Base-by-base conservation (phyloP, 2,888 invertebrate genomes). In the Tinea pellionella region DNA sequence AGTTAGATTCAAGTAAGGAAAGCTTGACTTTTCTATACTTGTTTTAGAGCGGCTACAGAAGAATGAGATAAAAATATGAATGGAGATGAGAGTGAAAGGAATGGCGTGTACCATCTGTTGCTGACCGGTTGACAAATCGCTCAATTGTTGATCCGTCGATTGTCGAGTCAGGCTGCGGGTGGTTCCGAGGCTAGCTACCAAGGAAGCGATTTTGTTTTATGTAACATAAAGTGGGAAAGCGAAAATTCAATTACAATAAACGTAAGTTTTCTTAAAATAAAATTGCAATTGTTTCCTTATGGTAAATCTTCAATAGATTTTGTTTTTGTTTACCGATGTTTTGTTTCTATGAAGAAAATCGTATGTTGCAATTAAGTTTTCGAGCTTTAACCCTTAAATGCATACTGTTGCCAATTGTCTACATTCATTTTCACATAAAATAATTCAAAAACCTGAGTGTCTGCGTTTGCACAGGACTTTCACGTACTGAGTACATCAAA, bases 51-150 rank as follows among this genome's bases (percentile, higher is more conserved):
- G 2, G 9, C 9, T 2, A 15, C 2, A 16, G 15, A 2, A 16
- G 47, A 47, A n/a, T n/a, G 47, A 47, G 47, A 47, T 47, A 47
- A 16, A 16, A 16, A 47, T 47, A 47, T 47, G 15, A 47, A 16
- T 47, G 2, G 8, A 4, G 47, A 2, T 15, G 9, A 2, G 9
- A n/a, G 47, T 47, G 47, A 47, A 6, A 47, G 15, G 47, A 15
- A 47, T 15, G 15, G 47, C n/a, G 47, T 47, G 13, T 16, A 16
- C 47, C 16, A 47, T 47, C 47, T 15, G 47, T 16, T 16, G 15
- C 47, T 47, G 47, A 47, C 47, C 47, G 47, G 47, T 47, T 47
- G 47, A 47, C 47, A 47, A 47, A 47, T 47, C 47, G 47, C 47
- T 47, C 47, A 47, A 47, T 47, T 47, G 47, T 47, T 6, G 47